A percentile compares a stretch with the other conserved stretches of the same genome.
Conservation (phyloP, 1,140 invertebrate genomes). For the Mylabris phalerata region DNA sequence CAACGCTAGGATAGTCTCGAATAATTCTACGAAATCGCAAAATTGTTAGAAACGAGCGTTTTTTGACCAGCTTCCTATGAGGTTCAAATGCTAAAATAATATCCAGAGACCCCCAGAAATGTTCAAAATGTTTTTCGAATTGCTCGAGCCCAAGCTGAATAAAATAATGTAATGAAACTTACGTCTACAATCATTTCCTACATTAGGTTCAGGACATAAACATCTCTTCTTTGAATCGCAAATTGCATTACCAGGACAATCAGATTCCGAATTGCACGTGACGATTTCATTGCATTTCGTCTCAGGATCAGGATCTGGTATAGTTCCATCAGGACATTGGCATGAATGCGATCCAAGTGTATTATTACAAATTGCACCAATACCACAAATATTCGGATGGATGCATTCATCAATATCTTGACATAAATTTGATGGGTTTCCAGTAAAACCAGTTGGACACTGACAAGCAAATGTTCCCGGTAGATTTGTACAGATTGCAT, state of each 20-base stretch:
- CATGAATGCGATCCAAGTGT: constrained; percentile 70
- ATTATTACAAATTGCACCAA: constrained; percentile 74
- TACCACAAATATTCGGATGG: constrained; percentile 59
- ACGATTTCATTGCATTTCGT: constrained; percentile 73
- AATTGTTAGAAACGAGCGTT: no score
- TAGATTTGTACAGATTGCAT: constrained; percentile 77
- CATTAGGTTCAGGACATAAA: constrained; percentile 81
- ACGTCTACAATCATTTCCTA: constrained; percentile 87
- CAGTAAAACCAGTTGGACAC: constrained; percentile 72
- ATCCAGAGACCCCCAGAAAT: no score
- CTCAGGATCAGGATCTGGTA: constrained; percentile 74
- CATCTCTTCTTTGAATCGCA: constrained; percentile 72
- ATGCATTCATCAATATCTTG: constrained; percentile 79
- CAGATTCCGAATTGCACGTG: constrained; percentile 62
- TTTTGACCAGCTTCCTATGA: no score
- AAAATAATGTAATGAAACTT: constrained; percentile 42
- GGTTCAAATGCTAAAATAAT: no score
- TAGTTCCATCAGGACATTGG: constrained; percentile 68
- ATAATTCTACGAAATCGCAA: no score
- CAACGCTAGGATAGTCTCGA: no score
- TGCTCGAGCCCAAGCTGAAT: no score
- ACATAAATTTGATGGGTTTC: constrained; percentile 71
- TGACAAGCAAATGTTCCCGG: constrained; percentile 71
- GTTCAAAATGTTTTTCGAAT: no score
- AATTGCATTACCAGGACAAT: constrained; percentile 85